A percentile compares a stretch with the other conserved stretches of the same genome.
phyloP scores from a whole-genome alignment of 1,140 invertebrate genomes.

The Pinna nobilis region DNA sequence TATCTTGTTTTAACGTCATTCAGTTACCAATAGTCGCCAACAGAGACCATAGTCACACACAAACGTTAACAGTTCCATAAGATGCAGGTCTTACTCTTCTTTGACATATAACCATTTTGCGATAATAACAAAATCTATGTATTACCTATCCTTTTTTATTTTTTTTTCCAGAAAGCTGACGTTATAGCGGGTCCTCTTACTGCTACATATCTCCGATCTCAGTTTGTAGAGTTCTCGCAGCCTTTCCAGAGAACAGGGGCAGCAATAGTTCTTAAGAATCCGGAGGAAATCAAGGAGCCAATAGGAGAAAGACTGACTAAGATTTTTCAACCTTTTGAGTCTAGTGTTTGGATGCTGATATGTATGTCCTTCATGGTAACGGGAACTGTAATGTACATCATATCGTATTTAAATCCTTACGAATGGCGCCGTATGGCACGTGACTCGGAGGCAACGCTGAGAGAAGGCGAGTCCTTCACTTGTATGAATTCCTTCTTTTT shows the following conservation, averaged over 20 bases:
- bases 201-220: conserved; percentile 53
- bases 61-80: neutral
- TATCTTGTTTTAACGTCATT: too few species aligned
- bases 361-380: conserved; percentile 80
- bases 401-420: conserved; percentile 91
- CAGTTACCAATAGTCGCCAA: too few species aligned
- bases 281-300: conserved; percentile 39
- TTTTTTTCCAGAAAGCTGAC: conserved; percentile 60
- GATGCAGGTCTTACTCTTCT: neutral
- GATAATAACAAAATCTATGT: neutral
- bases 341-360: conserved; percentile 77
- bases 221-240: conserved; percentile 66
- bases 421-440: conserved; percentile 85
- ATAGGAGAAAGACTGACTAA: conserved; percentile 84
- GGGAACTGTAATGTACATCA: conserved; percentile 90
- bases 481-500: conserved; percentile 71
- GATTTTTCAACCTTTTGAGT: conserved; percentile 95
- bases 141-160: conserved; percentile 8
- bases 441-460: conserved; percentile 55
- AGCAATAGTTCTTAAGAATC: conserved; percentile 65
- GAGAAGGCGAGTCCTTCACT: conserved; percentile 66
- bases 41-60: too few species aligned
- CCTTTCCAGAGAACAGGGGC: conserved; percentile 67
- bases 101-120: neutral
- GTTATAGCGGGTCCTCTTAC: conserved; percentile 69